These are phyloP conservation scores for Pollimyrus isidori DNA, from an alignment of 2,113 vertebrate species.

Conservation along the genomic window DNA sequence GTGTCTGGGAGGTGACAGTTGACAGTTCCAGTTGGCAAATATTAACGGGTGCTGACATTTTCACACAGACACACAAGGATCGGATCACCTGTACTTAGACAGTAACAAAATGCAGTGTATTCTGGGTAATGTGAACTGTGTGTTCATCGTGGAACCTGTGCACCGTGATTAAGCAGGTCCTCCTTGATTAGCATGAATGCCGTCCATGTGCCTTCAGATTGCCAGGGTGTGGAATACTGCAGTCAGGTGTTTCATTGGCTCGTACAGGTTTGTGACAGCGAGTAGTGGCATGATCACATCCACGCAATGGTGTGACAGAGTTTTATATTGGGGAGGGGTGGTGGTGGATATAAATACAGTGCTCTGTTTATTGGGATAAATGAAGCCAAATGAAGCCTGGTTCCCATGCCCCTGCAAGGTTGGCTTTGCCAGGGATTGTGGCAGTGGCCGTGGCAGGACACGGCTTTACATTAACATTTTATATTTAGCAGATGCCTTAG, in stretches of 20 bases:
- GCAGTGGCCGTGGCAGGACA: not conserved
- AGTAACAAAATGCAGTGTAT: not conserved
- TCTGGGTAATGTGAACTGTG: not conserved
- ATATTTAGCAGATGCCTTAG: not conserved
- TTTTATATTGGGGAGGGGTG: not conserved
- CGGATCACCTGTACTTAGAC: constrained; percentile 7
- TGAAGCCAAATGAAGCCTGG: not conserved
- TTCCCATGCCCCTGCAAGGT: not conserved
- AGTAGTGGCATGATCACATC: not conserved
- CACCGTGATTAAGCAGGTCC: not conserved
- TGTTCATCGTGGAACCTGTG: too few species aligned
- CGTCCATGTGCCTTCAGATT: not conserved
- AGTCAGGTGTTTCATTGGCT: not conserved
- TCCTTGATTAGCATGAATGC: not conserved
- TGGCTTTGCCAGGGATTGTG: not conserved
- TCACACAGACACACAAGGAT: constrained; percentile 10
- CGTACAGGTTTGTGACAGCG: not conserved
- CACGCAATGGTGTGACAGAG: not conserved
- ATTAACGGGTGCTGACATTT: constrained; percentile 13
- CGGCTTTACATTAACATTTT: not conserved
- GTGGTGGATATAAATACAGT: not conserved
- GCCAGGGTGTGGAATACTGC: not conserved
- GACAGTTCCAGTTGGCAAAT: constrained; percentile 22
- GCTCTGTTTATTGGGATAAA: not conserved
- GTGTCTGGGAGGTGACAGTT: constrained; percentile 23